Evolutionary conservation across 2,113 vertebrate species (phyloP).

Genomic region (Barnardius zonarius): DNA sequence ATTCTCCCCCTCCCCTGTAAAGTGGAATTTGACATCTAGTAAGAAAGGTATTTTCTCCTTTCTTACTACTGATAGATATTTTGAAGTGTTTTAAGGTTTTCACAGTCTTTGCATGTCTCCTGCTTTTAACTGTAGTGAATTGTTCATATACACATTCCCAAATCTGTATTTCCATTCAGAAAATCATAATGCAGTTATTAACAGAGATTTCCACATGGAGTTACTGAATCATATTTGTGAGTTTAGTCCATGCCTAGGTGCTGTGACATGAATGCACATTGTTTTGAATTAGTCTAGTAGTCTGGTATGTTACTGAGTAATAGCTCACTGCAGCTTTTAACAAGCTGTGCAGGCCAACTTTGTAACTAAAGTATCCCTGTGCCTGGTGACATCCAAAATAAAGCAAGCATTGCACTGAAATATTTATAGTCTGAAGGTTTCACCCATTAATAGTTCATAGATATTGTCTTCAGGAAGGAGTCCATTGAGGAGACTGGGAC

Average conservation of each 20-base stretch:
- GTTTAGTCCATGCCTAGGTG: neutral
- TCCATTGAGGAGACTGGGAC: neutral
- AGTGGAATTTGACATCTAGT: neutral
- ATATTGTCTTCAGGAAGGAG: neutral
- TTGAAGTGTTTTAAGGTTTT: neutral
- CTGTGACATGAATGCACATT: neutral
- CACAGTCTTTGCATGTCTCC: neutral
- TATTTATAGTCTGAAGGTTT: neutral
- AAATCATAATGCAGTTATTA: slow-evolving; percentile 22
- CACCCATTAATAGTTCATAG: neutral
- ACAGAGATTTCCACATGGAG: neutral
- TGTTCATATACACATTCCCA: neutral
- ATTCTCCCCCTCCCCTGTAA: neutral
- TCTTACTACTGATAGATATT: neutral
- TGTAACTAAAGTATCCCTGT: neutral
- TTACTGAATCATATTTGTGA: neutral
- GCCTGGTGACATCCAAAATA: neutral
- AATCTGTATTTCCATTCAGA: neutral
- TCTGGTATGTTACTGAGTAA: neutral
- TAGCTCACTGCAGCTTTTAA: neutral
- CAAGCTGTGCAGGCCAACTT: neutral
- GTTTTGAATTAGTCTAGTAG: neutral
- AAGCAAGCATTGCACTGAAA: neutral
- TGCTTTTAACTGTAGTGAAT: neutral
- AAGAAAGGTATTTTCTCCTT: neutral